These are phyloP conservation scores for Leptinotarsa rubiginosa DNA, from an alignment of 2,888 invertebrate genomes.

Conservation along the genomic window DNA sequence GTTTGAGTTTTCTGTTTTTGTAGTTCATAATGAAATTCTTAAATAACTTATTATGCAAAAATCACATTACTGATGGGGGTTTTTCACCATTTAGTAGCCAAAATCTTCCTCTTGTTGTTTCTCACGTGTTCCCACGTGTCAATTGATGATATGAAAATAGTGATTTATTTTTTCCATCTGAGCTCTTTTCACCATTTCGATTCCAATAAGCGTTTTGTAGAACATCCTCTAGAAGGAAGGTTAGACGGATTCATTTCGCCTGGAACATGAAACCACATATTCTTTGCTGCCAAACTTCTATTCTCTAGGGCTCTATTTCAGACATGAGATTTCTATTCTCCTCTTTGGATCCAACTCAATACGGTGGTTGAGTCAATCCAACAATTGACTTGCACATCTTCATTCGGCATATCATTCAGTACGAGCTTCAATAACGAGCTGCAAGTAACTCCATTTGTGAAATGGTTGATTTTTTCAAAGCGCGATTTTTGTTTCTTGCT, in stretches of 20 bases:
- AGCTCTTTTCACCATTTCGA: background rate
- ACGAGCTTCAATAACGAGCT: background rate
- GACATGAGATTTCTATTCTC: too few relatives aligned
- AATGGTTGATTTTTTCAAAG: background rate
- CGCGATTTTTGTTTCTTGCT: background rate
- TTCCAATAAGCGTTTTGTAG: background rate
- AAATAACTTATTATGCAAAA: too few relatives aligned
- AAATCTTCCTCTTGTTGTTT: too few relatives aligned
- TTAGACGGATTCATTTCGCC: background rate
- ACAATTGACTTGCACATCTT: conserved; percentile 11
- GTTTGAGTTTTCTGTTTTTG: too few relatives aligned
- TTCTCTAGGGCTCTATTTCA: background rate
- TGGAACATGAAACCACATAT: conserved; percentile 11
- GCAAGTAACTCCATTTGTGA: background rate
- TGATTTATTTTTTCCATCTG: too few relatives aligned
- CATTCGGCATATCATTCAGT: background rate
- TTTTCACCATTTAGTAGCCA: too few relatives aligned
- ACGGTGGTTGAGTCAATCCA: conserved; percentile 20
- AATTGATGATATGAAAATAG: too few relatives aligned
- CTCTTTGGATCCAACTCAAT: conserved; percentile 16
- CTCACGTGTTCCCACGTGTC: too few relatives aligned
- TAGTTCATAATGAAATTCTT: too few relatives aligned
- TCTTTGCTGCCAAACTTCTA: background rate
- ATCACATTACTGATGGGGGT: too few relatives aligned
- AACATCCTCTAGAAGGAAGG: conserved; percentile 6